A percentile compares a stretch with the other conserved stretches of the same genome.
These are phyloP conservation scores for Cichlasoma orientale DNA, from an alignment of 2,797 vertebrate genomes.

Conservation along the genomic window DNA sequence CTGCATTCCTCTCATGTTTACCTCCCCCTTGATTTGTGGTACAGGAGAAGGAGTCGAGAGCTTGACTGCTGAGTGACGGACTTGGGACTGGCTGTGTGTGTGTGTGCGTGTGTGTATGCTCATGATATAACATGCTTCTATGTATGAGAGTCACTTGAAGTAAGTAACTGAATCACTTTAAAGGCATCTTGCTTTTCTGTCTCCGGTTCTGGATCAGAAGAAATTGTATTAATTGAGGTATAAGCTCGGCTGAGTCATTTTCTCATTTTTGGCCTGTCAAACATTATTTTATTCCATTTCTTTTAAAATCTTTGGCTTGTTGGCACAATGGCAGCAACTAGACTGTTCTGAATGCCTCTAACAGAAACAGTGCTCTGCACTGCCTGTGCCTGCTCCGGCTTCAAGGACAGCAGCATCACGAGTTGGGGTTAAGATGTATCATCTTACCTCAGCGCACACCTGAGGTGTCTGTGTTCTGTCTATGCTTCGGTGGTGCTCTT, in stretches of 20 bases:
- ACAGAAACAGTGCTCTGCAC: background rate
- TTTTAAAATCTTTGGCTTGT: background rate
- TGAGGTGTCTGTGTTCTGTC: conserved; percentile 36
- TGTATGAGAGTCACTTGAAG: too few relatives aligned
- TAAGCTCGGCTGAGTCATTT: background rate
- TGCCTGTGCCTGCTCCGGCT: background rate
- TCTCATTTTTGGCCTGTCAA: background rate
- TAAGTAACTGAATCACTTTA: background rate
- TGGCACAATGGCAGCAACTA: background rate
- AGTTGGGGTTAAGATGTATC: conserved; percentile 10
- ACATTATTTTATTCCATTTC: background rate
- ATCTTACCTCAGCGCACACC: conserved; percentile 44
- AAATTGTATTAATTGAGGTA: background rate
- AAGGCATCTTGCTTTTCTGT: background rate
- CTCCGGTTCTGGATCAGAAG: background rate
- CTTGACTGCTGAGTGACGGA: background rate
- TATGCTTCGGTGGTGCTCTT: background rate
- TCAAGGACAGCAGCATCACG: conserved; percentile 23
- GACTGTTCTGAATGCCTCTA: background rate
- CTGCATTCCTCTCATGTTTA: conserved; percentile 59
- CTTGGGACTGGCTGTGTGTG: background rate
- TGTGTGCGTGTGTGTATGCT: background rate
- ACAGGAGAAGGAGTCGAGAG: background rate
- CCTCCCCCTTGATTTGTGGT: conserved; percentile 48
- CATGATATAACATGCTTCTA: too few relatives aligned